A percentile compares a stretch with the other conserved stretches of the same genome.
These are phyloP conservation scores for Syngnathus typhle DNA, from an alignment of 2,113 vertebrate species.

Conservation along the genomic window DNA sequence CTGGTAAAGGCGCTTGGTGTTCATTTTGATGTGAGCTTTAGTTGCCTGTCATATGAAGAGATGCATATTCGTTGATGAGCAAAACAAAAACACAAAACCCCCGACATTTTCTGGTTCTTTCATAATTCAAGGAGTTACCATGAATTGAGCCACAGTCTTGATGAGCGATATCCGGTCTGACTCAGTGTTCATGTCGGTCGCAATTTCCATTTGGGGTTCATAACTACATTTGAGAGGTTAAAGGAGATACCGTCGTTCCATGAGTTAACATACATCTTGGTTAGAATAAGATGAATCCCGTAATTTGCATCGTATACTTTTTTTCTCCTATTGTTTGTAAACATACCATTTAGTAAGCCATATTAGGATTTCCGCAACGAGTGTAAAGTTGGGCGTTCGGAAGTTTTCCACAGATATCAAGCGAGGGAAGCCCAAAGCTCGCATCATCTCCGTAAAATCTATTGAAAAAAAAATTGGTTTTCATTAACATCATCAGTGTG, in stretches of 20 bases:
- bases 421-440: constrained; percentile 87
- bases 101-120: not conserved
- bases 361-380: constrained; percentile 89
- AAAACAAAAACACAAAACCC: too few species aligned
- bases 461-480: constrained; percentile 18
- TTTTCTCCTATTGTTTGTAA: not conserved
- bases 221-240: constrained; percentile 68
- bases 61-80: not conserved
- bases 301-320: too few species aligned
- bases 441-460: constrained; percentile 98
- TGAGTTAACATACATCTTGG: not conserved
- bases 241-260: not conserved
- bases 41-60: constrained; percentile 72
- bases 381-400: constrained; percentile 83
- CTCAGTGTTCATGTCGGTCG: constrained; percentile 84
- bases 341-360: constrained; percentile 90
- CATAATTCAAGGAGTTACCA: constrained; percentile 70
- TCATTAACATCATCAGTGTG: not conserved
- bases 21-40: constrained; percentile 91
- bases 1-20: constrained; percentile 93
- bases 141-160: constrained; percentile 91
- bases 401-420: constrained; percentile 96
- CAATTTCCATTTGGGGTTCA: constrained; percentile 87
- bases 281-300: too few species aligned
- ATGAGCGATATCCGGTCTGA: constrained; percentile 93